These are phyloP conservation scores for Telmatochromis sp. DNA, from an alignment of 2,113 vertebrate genomes.

Conservation along the genomic window DNA sequence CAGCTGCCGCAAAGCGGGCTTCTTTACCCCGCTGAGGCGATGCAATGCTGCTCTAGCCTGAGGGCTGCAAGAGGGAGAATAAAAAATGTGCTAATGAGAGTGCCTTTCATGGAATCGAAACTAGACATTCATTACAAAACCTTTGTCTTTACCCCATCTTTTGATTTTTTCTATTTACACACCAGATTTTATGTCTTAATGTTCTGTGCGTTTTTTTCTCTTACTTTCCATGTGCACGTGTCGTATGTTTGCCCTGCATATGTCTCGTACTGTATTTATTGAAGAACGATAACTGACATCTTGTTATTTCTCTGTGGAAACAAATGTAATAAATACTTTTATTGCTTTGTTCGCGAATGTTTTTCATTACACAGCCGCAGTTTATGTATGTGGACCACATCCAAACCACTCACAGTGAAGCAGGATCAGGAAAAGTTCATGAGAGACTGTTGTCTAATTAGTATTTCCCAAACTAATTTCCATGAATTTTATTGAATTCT, in stretches of 20 bases:
- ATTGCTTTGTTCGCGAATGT: not conserved
- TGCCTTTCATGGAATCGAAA: not conserved
- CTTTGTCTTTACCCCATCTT: not conserved
- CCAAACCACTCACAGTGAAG: not conserved
- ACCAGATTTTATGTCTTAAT: not conserved
- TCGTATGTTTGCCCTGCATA: not conserved
- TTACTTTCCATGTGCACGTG: not conserved
- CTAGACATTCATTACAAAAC: not conserved
- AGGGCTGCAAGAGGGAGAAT: not conserved
- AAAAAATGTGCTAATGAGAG: slow-evolving; percentile 3
- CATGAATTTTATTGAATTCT: not conserved
- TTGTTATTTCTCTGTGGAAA: not conserved
- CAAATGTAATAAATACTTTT: slow-evolving; percentile 25
- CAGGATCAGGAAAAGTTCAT: not conserved
- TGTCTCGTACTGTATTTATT: slow-evolving; percentile 44
- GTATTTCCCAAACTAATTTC: not conserved
- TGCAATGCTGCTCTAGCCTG: not conserved
- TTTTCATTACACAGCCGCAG: not conserved
- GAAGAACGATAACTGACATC: not conserved
- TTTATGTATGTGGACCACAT: not conserved
- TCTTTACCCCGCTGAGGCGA: not conserved
- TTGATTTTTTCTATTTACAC: not conserved
- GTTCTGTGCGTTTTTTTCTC: not conserved
- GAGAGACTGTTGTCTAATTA: not conserved
- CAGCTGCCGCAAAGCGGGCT: not conserved